Evolutionary conservation across 2,888 invertebrate genomes (phyloP), one percentile per base, ranked within the genome.

Genomic region (Eilema sororculum): DNA sequence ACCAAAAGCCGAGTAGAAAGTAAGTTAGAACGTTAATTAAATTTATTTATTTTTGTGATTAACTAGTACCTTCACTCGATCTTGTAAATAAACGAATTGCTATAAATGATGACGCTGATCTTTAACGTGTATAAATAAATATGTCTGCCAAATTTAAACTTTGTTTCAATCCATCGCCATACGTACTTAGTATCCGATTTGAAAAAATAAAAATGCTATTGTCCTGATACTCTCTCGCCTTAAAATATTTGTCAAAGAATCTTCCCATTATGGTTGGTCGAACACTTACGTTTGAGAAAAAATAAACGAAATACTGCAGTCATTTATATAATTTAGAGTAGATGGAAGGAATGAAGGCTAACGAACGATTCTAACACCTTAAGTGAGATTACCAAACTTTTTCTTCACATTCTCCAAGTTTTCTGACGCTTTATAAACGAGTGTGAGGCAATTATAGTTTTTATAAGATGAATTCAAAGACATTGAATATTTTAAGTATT

Each of bases 111-210:
- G 89, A 90, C 89, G 94, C 94, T 95, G 93, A 92, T 91, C 87
- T 92, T 94, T 92, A 92, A 92, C 91, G 90, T 93, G 92, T 95
- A 94, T 92, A 90, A 95, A 94, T 94, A 94, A 95, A 95, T 93
- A 94, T 94, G 94, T 95, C 95, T 95, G 95, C 95, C 95, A 95
- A 95, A 95, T 95, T 91, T 92, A 24, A 78, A 77, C 78, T 75
- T 83, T 86, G 82, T 86, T 89, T 92, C 89, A 80, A 88, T 91
- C 89, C 85, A 71, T 79, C 30, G 65, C 74, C 60, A 69, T 76
- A 68, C 70, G 68, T 65, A n/a, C n/a, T n/a, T n/a, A 58, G 57
- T 58, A 61, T 52, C 24, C 63, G 62, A 30, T 73, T 57, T 59
- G 72, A 79, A 83, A 82, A 80, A 81, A 74, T 72, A 71, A 73